Percentiles rank a stretch among this genome's conserved stretches.
Evolutionary conservation across 2,113 vertebrate genomes (phyloP).

Genomic region (Stegastes partitus): DNA sequence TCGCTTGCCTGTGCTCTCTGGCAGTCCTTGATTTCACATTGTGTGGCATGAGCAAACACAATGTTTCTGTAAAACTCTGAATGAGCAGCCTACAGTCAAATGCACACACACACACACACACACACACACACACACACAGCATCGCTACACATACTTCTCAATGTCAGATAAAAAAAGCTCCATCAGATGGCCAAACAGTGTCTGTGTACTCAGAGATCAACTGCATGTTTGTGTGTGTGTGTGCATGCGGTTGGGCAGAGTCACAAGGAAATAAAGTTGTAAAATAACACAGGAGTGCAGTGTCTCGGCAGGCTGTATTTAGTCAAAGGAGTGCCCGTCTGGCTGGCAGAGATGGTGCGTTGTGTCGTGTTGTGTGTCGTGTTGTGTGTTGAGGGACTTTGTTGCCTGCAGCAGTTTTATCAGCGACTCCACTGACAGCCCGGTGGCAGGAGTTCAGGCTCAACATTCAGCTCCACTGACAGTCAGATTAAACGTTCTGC

Average conservation of each 20-base stretch:
- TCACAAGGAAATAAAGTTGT: conserved; percentile 24
- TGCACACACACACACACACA: conserved; percentile 16
- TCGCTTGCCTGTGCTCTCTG: conserved; percentile 18
- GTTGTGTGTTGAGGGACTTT: conserved; percentile 21
- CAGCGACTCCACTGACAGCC: conserved; percentile 55
- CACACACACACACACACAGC: not conserved
- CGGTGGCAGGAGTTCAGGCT: conserved; percentile 58
- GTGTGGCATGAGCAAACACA: conserved; percentile 41
- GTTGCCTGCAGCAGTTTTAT: conserved; percentile 48
- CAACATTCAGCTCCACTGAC: conserved; percentile 46
- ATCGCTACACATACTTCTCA: not conserved
- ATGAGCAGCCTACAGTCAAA: conserved; percentile 35
- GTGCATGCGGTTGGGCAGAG: conserved; percentile 14
- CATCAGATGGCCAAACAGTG: conserved; percentile 28
- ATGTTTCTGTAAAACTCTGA: conserved; percentile 34
- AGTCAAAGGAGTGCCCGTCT: conserved; percentile 38
- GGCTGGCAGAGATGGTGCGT: conserved; percentile 22
- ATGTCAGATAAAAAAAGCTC: conserved; percentile 25
- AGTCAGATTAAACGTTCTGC: conserved; percentile 45
- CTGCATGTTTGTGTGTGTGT: not conserved
- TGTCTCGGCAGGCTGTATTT: conserved; percentile 40
- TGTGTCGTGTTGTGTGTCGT: not conserved
- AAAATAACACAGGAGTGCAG: conserved; percentile 34
- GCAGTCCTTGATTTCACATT: conserved; percentile 55
- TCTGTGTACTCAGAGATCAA: conserved; percentile 24